phyloP scores from a whole-genome alignment of 2,113 vertebrate species.

The Triplophysa rosa region DNA sequence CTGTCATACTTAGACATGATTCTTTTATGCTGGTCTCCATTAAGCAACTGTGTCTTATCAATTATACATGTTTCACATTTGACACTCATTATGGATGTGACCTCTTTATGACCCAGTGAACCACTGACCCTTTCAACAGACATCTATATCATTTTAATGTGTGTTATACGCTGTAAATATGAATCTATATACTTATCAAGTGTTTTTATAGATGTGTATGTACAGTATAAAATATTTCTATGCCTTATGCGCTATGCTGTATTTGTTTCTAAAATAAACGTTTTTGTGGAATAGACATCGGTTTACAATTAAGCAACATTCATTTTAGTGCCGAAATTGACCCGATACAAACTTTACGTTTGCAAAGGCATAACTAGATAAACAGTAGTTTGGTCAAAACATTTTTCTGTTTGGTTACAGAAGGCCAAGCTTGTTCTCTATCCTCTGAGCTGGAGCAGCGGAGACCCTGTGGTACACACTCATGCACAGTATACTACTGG shows the following conservation, averaged over 20 bases:
- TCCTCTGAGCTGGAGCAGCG: slow-evolving; percentile 74
- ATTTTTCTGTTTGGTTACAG: slow-evolving; percentile 58
- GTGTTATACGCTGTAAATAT: background rate
- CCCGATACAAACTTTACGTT: background rate
- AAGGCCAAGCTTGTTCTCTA: slow-evolving; percentile 79
- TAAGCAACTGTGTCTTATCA: slow-evolving; percentile 21
- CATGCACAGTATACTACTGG: slow-evolving; percentile 77
- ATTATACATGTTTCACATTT: slow-evolving; percentile 23
- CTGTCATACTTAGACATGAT: slow-evolving; percentile 2
- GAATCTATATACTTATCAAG: background rate
- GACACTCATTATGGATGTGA: background rate
- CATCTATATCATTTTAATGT: background rate
- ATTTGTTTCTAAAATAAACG: too few species aligned
- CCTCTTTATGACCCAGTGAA: slow-evolving; percentile 14
- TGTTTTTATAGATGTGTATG: background rate
- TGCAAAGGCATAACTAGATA: too few species aligned
- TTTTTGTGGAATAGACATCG: too few species aligned
- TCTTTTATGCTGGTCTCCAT: background rate
- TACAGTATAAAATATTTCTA: background rate
- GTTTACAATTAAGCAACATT: too few species aligned
- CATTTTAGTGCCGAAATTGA: too few species aligned
- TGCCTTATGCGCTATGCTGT: too few species aligned
- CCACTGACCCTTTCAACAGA: background rate
- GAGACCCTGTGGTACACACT: slow-evolving; percentile 76
- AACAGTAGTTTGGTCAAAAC: background rate